phyloP scores from a whole-genome alignment of 2,888 invertebrate genomes.

The Lysandra coridon region DNA sequence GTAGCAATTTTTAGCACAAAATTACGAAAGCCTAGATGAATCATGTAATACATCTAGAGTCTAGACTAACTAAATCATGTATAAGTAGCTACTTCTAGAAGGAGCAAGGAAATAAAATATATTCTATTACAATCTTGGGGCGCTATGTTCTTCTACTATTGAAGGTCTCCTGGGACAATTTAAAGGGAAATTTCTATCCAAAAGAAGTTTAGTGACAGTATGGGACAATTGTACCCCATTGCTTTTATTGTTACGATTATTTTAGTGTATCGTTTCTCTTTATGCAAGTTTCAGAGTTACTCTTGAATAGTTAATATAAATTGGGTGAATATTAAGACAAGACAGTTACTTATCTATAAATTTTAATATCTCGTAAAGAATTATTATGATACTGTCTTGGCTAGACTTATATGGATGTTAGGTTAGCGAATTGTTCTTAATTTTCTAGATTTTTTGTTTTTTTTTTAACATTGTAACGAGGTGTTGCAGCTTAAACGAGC shows the following conservation, averaged over 20 bases:
- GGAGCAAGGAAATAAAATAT: not conserved
- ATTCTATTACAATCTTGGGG: not conserved
- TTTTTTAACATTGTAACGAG: too few relatives aligned
- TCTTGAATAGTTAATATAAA: not conserved
- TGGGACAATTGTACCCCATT: slow-evolving; percentile 2
- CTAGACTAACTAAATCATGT: too few relatives aligned
- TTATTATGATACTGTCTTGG: too few relatives aligned
- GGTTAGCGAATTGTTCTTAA: not conserved
- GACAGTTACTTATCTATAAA: too few relatives aligned
- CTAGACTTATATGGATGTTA: too few relatives aligned
- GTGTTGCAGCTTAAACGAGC: too few relatives aligned
- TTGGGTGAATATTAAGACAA: too few relatives aligned
- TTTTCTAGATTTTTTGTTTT: not conserved
- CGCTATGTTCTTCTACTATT: not conserved
- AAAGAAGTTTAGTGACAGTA: not conserved
- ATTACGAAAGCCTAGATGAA: too few relatives aligned
- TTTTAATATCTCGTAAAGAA: too few relatives aligned
- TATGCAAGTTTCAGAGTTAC: not conserved
- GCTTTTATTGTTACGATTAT: slow-evolving; percentile 7
- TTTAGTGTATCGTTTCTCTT: slow-evolving; percentile 8
- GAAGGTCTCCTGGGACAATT: not conserved
- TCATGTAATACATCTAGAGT: too few relatives aligned
- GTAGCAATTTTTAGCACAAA: too few relatives aligned
- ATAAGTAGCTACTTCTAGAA: too few relatives aligned
- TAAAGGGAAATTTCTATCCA: not conserved